Percentiles rank a stretch among this genome's conserved stretches.
Conservation (phyloP, 2,797 vertebrate species). For the Mallotus villosus region DNA sequence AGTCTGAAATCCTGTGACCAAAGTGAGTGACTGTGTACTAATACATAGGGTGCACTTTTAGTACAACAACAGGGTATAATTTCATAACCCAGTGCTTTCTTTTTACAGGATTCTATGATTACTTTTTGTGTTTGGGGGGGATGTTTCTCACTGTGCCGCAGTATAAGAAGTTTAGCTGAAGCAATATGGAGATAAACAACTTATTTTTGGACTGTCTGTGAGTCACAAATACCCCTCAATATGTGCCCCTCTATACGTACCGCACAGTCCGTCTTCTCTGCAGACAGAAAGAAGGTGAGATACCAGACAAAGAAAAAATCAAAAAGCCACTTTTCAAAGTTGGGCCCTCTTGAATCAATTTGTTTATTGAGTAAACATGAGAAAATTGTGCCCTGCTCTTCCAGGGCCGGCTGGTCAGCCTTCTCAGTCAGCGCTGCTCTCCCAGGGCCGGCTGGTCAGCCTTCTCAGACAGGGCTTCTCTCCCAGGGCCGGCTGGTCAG, state of each 20-base stretch:
- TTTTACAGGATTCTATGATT: slow-evolving; percentile 1
- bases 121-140: not conserved
- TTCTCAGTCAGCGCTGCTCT: slow-evolving; percentile 54
- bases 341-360: slow-evolving; percentile 33
- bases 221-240: too few species aligned
- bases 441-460: slow-evolving; percentile 60
- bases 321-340: not conserved
- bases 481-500: slow-evolving; percentile 59
- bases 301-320: too few species aligned
- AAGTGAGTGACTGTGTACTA: not conserved
- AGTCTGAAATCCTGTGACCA: not conserved
- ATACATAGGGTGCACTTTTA: not conserved
- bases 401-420: slow-evolving; percentile 61
- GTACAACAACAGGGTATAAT: not conserved
- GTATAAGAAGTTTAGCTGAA: too few species aligned
- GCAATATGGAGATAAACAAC: too few species aligned
- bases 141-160: not conserved
- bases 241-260: too few species aligned
- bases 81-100: not conserved
- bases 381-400: slow-evolving; percentile 46
- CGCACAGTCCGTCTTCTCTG: too few species aligned
- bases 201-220: too few species aligned
- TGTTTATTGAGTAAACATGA: slow-evolving; percentile 41
- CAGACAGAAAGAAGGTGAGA: too few species aligned
- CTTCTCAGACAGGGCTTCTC: too few species aligned